Base-by-base conservation (phyloP, 2,888 invertebrate species). In the Biston betularia region DNA sequence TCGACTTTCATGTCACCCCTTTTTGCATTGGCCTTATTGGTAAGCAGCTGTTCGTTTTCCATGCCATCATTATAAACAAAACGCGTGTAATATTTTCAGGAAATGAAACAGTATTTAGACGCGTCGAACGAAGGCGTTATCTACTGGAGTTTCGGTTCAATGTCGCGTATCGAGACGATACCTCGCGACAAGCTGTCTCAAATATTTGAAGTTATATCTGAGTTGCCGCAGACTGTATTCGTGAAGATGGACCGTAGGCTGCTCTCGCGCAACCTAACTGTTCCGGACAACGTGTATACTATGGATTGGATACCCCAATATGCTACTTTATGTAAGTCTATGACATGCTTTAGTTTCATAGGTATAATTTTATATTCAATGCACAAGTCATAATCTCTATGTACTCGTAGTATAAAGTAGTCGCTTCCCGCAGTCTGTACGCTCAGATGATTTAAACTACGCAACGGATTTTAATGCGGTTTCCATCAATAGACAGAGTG, bases 111-210 rank as follows among this genome's bases (percentile, higher is more conserved):
- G 11, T 80, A 93, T 52, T 71, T 94, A 63, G 93, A 94, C 73
- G 87, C 86, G 38, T 90, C 94, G 0, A 77, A 80, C 14, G 89
- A 94, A 62, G 95, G 94, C 12, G 90, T 95, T 34, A 93, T 95
- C 64, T 95, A 94, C 78, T 94, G 95, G 87, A 94, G 94, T 71
- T 94, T 95, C 75, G 95, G 95, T 10, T 95, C 95, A 7, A 94
- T 95, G 92, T 87, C 95, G 0, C 83, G 91, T 33, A 94, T 94
- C 44, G 95, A 95, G 79, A 93, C 94, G 0, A 94, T 95, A 70
- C 92, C 95, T 0, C 82, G 81, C 45, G 86, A 90, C 15, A 92
- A 85, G 70, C 76, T 94, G 53, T 83, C 89, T 68, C 87, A 87
- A 59, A 92, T 95, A 71, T 91, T 95, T 71, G 82, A 85, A 35